Evolutionary conservation across 2,797 vertebrate species (phyloP).

Genomic region (Pangasius larnaudii): DNA sequence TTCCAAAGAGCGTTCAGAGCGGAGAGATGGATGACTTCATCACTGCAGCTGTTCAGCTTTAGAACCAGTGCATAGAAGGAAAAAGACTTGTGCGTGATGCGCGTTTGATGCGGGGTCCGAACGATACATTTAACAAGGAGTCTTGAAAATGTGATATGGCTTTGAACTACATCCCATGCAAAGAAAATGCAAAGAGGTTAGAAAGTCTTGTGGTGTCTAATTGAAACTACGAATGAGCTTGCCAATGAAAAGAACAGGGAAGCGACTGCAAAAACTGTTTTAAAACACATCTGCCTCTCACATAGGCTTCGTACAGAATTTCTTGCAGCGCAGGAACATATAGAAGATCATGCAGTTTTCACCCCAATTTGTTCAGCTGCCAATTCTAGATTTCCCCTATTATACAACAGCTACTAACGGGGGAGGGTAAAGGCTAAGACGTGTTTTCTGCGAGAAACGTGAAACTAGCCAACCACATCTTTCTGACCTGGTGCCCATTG

Average conservation of each 20-base stretch:
- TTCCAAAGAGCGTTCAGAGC: slow-evolving; percentile 38
- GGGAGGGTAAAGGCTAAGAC: not conserved
- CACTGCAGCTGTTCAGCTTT: slow-evolving; percentile 64
- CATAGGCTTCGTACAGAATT: not conserved
- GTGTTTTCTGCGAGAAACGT: not conserved
- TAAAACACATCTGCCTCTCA: slow-evolving; percentile 23
- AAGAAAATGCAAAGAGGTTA: not conserved
- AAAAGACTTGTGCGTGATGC: not conserved
- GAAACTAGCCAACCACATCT: not conserved
- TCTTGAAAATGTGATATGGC: slow-evolving; percentile 8
- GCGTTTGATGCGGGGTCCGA: too few species aligned
- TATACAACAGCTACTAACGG: not conserved
- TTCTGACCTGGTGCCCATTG: not conserved
- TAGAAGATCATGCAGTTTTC: not conserved
- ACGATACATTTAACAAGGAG: not conserved
- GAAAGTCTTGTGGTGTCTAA: slow-evolving; percentile 16
- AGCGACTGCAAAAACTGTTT: slow-evolving; percentile 12
- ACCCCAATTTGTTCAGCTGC: not conserved
- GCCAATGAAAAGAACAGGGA: not conserved
- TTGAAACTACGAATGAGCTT: not conserved
- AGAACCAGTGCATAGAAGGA: slow-evolving; percentile 5
- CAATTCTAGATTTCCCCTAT: not conserved
- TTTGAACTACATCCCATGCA: slow-evolving; percentile 5
- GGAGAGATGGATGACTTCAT: slow-evolving; percentile 62
- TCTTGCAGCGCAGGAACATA: not conserved